Base-by-base conservation (phyloP, 2,888 invertebrate genomes). In the Enoplolaimus lenunculus region DNA sequence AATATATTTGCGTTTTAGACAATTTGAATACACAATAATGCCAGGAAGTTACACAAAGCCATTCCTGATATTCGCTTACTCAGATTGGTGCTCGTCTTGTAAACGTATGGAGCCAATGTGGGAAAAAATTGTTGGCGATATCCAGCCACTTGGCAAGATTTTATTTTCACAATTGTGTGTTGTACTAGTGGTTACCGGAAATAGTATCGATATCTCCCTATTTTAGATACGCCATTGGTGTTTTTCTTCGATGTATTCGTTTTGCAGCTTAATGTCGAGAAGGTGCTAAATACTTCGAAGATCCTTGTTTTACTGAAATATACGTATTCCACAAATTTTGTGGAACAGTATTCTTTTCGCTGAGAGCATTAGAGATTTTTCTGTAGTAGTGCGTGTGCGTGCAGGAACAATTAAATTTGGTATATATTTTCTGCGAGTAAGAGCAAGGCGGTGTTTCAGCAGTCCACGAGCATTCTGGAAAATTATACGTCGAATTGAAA, bases 11-110 rank as follows among this genome's bases (percentile, higher is more conserved):
- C 64, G 2, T 74, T 73, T 16, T 76, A 82, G 82, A 71, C 75
- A 76, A 7, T 81, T 80, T 74, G 77, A 81, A 70, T 78, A 76
- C 0, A 77, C 75, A 26, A 73, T 81, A 26, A 70, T 80, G 28
- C 78, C 80, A 0, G 79, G 79, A 70, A 81, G 80, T 69, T 71
- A 77, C 69, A 75, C 73, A 29, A 80, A 80, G 73, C 84, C 84
- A 1, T 83, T 78, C 74, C 77, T 84, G 21, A 75, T 84, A 26
- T 84, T 82, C 72, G 81, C 79, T 2, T 83, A 81, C 74, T 78
- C 81, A 2, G 81, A 82, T 73, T 82, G 82, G 75, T 84, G 84
- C 73, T 81, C 81, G 72, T 76, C 78, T 72, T 84, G 83, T 74
- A 81, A 81, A 76, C 75, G 79, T 34, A 76, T 82, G 45, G 82